A percentile compares a stretch with the other conserved stretches of the same genome.
Evolutionary conservation across 2,888 invertebrate genomes (phyloP).

Genomic region (Trachelus troglodyta): DNA sequence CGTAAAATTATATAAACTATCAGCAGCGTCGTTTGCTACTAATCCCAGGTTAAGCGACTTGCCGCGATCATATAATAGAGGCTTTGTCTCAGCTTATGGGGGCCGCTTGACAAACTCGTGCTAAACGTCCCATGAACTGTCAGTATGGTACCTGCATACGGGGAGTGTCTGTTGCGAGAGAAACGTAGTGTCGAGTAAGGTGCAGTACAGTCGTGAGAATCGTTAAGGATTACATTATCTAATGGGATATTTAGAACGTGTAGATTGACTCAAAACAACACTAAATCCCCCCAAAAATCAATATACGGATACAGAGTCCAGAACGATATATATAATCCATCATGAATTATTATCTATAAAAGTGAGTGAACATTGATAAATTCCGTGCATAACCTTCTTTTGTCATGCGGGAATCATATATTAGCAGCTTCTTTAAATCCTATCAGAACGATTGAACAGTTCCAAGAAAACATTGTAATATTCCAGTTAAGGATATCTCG

Average conservation of each 20-base stretch:
- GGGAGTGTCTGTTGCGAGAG: not conserved
- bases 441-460: not conserved
- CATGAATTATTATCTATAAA: not conserved
- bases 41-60: conserved; percentile 30
- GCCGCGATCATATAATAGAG: conserved; percentile 14
- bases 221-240: not conserved
- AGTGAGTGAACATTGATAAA: not conserved
- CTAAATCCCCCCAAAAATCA: not conserved
- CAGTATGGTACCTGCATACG: not conserved
- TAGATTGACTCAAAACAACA: not conserved
- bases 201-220: not conserved
- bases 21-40: conserved; percentile 37
- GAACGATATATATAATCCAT: not conserved
- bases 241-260: not conserved
- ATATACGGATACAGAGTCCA: not conserved
- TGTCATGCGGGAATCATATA: not conserved
- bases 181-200: not conserved
- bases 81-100: conserved; percentile 2
- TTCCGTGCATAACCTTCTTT: not conserved
- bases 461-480: not conserved
- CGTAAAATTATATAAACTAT: conserved; percentile 25
- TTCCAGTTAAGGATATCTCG: not conserved
- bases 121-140: not conserved
- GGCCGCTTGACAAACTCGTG: not conserved
- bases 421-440: too few relatives aligned